Evolutionary conservation across 2,888 invertebrate genomes (phyloP).

Genomic region (Lasioglossum marginatum): DNA sequence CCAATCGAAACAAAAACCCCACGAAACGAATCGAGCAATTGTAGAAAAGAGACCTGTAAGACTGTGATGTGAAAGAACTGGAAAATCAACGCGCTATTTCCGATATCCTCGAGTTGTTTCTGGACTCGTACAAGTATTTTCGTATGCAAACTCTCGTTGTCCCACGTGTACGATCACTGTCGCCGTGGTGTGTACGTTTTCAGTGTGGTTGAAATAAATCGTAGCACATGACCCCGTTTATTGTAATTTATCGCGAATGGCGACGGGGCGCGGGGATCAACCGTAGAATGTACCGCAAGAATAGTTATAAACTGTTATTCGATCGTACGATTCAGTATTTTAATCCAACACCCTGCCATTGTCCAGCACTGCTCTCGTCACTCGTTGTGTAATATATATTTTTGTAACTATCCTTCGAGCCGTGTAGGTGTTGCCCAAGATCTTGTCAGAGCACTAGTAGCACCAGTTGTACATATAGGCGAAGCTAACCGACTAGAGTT

Average conservation of each 20-base stretch:
- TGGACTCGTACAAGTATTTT: constrained; percentile 25
- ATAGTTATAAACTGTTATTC: constrained; percentile 32
- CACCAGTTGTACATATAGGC: constrained; percentile 64
- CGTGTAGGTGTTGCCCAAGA: constrained; percentile 57
- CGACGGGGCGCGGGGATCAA: background rate
- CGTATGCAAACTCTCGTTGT: constrained; percentile 18
- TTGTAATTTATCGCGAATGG: constrained; percentile 4
- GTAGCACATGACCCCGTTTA: constrained; percentile 10
- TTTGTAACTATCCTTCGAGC: constrained; percentile 75
- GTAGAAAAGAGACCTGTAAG: background rate
- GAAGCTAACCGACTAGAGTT: constrained; percentile 38
- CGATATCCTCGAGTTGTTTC: constrained; percentile 19
- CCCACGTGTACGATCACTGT: constrained; percentile 23
- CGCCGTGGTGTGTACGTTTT: constrained; percentile 8
- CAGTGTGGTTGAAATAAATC: constrained; percentile 20
- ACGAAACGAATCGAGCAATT: background rate
- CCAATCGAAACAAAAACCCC: background rate
- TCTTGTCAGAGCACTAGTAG: constrained; percentile 41
- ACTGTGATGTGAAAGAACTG: constrained; percentile 20
- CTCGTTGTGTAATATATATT: constrained; percentile 76
- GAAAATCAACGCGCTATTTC: constrained; percentile 18
- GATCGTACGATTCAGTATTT: constrained; percentile 40
- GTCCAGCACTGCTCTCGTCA: constrained; percentile 31
- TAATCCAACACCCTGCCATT: background rate
- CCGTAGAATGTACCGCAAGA: constrained; percentile 10